Evolutionary conservation across 2,113 vertebrate species (phyloP).

Genomic region (Larimichthys crocea): DNA sequence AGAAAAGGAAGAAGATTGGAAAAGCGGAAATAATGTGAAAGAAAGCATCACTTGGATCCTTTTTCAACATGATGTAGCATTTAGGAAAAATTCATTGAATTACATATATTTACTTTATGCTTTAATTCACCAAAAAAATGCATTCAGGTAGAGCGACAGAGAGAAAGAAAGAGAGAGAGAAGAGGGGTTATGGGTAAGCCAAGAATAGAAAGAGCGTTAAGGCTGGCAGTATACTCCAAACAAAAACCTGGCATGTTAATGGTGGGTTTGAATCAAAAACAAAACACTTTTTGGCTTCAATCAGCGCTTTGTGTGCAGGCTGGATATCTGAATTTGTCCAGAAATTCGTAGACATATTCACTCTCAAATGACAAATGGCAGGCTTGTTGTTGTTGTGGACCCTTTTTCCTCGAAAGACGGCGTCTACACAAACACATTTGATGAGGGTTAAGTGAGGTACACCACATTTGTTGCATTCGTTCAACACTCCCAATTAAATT

Average conservation of each 20-base stretch:
- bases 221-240: background rate
- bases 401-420: background rate
- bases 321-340: background rate
- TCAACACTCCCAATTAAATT: background rate
- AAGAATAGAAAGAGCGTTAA: background rate
- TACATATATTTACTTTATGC: background rate
- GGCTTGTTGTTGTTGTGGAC: too few species aligned
- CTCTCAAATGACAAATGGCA: background rate
- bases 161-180: background rate
- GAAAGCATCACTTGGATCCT: background rate
- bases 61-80: background rate
- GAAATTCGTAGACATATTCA: background rate
- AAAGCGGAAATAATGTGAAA: background rate
- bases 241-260: background rate
- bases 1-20: background rate
- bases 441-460: background rate
- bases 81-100: background rate
- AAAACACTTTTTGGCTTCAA: background rate
- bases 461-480: background rate
- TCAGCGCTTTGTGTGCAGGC: background rate
- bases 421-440: background rate
- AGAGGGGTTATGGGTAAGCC: background rate
- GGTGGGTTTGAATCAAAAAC: background rate
- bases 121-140: background rate
- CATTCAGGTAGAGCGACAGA: background rate